Conservation (phyloP, 2,888 invertebrate genomes). For the Lottia gigantea region DNA sequence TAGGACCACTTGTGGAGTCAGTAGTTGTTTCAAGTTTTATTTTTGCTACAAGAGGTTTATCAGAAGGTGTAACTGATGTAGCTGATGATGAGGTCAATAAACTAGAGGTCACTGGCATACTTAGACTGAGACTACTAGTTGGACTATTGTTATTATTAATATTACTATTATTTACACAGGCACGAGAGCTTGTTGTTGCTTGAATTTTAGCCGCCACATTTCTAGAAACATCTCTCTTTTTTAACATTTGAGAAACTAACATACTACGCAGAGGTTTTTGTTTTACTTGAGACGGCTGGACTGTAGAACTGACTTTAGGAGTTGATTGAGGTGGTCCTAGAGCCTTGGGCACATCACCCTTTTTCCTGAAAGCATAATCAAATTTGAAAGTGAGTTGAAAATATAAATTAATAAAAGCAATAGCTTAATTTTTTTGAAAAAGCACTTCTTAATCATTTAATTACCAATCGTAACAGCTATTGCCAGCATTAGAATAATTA, state of each 20-base stretch:
- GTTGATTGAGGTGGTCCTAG: constrained; percentile 48
- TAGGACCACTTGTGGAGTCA: constrained; percentile 24
- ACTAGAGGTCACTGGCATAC: background rate
- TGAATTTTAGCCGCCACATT: constrained; percentile 31
- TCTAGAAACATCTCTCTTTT: constrained; percentile 51
- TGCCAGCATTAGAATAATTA: too few relatives aligned
- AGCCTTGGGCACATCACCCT: constrained; percentile 55
- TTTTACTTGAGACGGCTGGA: constrained; percentile 30
- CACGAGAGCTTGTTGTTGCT: background rate
- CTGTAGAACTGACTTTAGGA: constrained; percentile 21
- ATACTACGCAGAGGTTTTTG: constrained; percentile 29
- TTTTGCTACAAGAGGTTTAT: background rate
- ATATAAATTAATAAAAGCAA: too few relatives aligned
- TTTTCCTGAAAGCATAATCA: constrained; percentile 37
- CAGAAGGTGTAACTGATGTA: background rate
- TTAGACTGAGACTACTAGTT: background rate
- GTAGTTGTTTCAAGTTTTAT: constrained; percentile 23
- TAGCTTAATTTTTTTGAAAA: too few relatives aligned
- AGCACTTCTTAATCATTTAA: too few relatives aligned
- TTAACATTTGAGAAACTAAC: constrained; percentile 58
- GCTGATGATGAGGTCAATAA: background rate
- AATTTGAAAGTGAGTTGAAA: too few relatives aligned
- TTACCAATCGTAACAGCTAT: too few relatives aligned
- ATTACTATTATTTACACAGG: constrained; percentile 8
- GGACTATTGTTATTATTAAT: too few relatives aligned